Evolutionary conservation across 1,140 invertebrate species (phyloP).

Genomic region (Temnothorax nylanderi): DNA sequence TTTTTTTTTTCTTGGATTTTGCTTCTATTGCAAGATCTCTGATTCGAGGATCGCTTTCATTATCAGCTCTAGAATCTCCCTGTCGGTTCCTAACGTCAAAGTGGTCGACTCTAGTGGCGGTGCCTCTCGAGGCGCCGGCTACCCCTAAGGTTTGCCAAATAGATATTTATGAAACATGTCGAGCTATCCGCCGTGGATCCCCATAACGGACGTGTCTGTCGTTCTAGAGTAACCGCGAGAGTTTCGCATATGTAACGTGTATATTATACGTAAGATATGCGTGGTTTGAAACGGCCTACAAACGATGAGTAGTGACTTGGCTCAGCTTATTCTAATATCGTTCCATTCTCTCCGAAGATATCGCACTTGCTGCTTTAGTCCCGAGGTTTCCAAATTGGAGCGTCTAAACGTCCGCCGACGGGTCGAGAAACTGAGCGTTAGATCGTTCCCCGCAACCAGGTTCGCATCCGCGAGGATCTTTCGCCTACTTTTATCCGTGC

Average conservation of each 20-base stretch:
- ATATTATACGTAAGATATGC: conserved; percentile 35
- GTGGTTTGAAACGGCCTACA: conserved; percentile 70
- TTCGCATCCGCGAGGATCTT: conserved; percentile 15
- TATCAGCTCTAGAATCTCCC: not conserved
- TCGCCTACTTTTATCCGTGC: conserved; percentile 13
- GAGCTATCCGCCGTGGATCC: not conserved
- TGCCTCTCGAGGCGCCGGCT: not conserved
- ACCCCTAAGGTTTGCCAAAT: conserved; percentile 45
- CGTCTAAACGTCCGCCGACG: conserved; percentile 36
- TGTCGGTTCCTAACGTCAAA: not conserved
- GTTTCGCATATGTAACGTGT: conserved; percentile 13
- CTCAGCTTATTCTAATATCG: conserved; percentile 51
- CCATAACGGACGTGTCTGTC: conserved; percentile 27
- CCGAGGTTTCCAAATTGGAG: conserved; percentile 4
- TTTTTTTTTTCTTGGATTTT: not conserved
- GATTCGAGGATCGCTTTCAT: not conserved
- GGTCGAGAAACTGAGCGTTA: conserved; percentile 3
- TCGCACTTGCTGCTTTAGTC: not conserved
- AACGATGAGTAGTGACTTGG: conserved; percentile 64
- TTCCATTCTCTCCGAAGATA: conserved; percentile 15
- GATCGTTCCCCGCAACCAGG: not conserved
- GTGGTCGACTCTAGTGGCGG: conserved; percentile 3
- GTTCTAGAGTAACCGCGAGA: conserved; percentile 11
- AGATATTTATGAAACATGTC: conserved; percentile 32
- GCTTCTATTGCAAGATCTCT: not conserved